phyloP scores from a whole-genome alignment of 2,888 invertebrate species.

The Synanthedon vespiformis region DNA sequence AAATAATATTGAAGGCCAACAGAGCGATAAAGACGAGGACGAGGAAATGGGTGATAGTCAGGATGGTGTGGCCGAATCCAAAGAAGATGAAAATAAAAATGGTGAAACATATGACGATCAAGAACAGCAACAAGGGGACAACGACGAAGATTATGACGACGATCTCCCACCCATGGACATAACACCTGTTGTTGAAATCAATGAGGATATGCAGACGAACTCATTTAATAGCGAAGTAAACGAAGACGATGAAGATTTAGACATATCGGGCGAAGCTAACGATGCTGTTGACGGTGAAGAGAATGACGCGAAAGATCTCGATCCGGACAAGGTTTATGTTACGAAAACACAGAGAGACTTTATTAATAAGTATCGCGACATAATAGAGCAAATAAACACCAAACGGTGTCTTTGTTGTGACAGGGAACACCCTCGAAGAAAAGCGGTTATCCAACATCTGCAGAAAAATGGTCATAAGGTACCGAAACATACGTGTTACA shows the following conservation, averaged over 20 bases:
- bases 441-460: slow-evolving; percentile 65
- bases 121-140: slow-evolving; percentile 22
- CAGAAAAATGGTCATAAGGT: slow-evolving; percentile 69
- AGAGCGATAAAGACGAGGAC: slow-evolving; percentile 31
- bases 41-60: slow-evolving; percentile 20
- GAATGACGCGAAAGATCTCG: slow-evolving; percentile 30
- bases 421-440: slow-evolving; percentile 56
- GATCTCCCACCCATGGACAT: slow-evolving; percentile 38
- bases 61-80: not conserved
- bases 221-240: slow-evolving; percentile 44
- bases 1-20: slow-evolving; percentile 24
- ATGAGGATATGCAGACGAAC: slow-evolving; percentile 51
- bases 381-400: slow-evolving; percentile 63
- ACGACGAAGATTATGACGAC: slow-evolving; percentile 46
- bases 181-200: slow-evolving; percentile 57
- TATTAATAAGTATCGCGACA: slow-evolving; percentile 51
- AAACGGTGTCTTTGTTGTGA: slow-evolving; percentile 62
- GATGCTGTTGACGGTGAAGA: slow-evolving; percentile 33
- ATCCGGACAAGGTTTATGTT: slow-evolving; percentile 49
- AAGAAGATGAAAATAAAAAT: slow-evolving; percentile 13
- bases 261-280: slow-evolving; percentile 30
- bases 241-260: slow-evolving; percentile 39
- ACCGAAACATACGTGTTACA: slow-evolving; percentile 73
- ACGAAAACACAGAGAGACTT: slow-evolving; percentile 60
- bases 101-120: slow-evolving; percentile 21